A percentile compares a stretch with the other conserved stretches of the same genome.
Conservation (phyloP, 2,888 invertebrate genomes). For the Harmothoe impar region DNA sequence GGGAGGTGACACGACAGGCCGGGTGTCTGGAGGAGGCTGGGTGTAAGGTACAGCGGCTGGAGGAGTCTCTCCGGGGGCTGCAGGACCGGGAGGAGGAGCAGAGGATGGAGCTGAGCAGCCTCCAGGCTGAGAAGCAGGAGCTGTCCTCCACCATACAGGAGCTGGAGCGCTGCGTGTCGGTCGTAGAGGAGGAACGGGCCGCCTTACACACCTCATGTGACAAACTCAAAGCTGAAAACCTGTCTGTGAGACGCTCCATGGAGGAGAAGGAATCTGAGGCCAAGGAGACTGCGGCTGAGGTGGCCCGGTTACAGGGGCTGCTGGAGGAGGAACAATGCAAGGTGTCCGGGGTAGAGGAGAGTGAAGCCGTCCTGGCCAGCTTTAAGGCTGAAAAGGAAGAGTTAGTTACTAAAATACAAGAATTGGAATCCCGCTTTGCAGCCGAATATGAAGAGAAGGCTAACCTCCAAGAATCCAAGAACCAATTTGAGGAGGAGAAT, state of each 20-base stretch:
- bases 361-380: not conserved
- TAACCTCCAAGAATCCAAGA: too few relatives aligned
- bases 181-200: not conserved
- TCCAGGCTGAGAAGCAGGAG: not conserved
- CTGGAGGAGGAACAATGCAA: too few relatives aligned
- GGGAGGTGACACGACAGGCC: not conserved
- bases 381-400: not conserved
- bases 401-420: not conserved
- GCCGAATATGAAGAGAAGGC: too few relatives aligned
- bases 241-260: not conserved
- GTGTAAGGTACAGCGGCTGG: not conserved
- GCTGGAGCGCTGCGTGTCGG: not conserved
- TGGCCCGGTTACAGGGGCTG: not conserved
- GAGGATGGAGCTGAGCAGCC: not conserved
- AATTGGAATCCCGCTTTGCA: not conserved
- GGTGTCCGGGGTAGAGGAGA: too few relatives aligned
- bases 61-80: not conserved
- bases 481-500: not conserved
- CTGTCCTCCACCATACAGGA: not conserved
- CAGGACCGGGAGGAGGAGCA: not conserved
- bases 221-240: not conserved
- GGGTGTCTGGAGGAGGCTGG: not conserved
- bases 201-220: not conserved
- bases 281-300: not conserved
- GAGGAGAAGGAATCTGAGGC: not conserved